Conservation (phyloP, 2,113 vertebrate genomes). For the Puma concolor region DNA sequence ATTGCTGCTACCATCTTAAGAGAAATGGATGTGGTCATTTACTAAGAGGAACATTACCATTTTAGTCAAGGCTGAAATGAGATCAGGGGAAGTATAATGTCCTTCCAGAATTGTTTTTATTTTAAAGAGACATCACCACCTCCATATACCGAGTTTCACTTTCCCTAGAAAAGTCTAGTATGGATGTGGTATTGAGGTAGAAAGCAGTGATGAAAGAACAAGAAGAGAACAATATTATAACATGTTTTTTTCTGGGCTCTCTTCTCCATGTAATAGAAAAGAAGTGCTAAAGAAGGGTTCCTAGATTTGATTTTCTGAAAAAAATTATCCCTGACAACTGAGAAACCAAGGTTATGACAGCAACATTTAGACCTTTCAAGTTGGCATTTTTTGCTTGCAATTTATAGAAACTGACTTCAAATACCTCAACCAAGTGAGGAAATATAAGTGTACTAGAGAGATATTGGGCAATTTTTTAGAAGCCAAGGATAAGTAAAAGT, state of each 20-base stretch:
- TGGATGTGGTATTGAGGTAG: background rate
- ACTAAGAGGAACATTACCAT: background rate
- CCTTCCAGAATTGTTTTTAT: background rate
- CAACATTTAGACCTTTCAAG: background rate
- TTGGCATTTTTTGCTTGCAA: background rate
- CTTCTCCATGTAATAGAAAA: background rate
- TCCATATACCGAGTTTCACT: background rate
- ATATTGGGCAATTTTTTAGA: background rate
- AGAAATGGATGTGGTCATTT: conserved; percentile 6
- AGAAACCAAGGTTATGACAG: background rate
- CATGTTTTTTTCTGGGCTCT: background rate
- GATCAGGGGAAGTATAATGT: background rate
- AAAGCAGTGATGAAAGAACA: background rate
- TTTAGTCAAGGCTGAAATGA: conserved; percentile 5
- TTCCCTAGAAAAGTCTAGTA: background rate
- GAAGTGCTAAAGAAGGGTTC: background rate
- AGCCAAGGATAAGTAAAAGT: background rate
- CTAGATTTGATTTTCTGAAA: background rate
- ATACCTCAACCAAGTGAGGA: background rate
- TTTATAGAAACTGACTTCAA: conserved; percentile 24
- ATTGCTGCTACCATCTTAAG: background rate
- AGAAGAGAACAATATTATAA: background rate
- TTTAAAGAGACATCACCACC: background rate
- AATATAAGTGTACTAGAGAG: background rate
- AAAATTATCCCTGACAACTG: background rate